Base-by-base conservation (phyloP, 2,888 invertebrate genomes). In the Nebria salina region DNA sequence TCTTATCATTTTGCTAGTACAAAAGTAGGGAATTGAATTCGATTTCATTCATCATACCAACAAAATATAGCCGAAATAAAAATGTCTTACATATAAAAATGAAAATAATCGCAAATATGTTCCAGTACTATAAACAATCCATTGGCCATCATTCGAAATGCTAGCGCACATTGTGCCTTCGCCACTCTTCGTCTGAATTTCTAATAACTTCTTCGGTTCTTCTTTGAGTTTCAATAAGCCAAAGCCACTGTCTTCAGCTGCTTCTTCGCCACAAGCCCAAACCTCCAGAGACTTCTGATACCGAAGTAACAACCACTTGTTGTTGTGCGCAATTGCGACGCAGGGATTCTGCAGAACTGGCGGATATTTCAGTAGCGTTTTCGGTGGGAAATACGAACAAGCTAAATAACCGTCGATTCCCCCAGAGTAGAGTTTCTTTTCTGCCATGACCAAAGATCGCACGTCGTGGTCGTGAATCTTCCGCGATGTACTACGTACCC, bases 391-490 rank as follows among this genome's bases (percentile, higher is more conserved):
- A 85, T 92, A 94, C 9, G 94, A 94, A 82, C 94, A 90, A 1
- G 94, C 93, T 25, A 96, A 89, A 85, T 95, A 94, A 0, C 95
- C 95, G 88, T 96, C 96, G 65, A 94, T 90, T 20, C 96, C 97
- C 82, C 94, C 96, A 0, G 97, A 96, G 84, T 95, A 92, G 20
- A 97, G 89, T 86, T 92, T 92, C 5, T 93, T 91, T 9, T 91
- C 92, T 75, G 92, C 90, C 65, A 94, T 90, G 1, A 92, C 90
- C 76, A 98, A 88, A 0, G 86, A 90, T 90, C 92, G 90, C 0
- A 98, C 96, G 89, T 97, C 97, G 87, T 98, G 97, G 74, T 94
- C 93, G 88, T 98, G 98, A 75, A 96, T 92, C 85, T 92, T 91
- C 82, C 95, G 91, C 84, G 96, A 94, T 7, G 95, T 91, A 84